Percentiles rank a stretch among this genome's conserved stretches.
Conservation (phyloP, 2,113 vertebrate genomes). For the Marmota monax region DNA sequence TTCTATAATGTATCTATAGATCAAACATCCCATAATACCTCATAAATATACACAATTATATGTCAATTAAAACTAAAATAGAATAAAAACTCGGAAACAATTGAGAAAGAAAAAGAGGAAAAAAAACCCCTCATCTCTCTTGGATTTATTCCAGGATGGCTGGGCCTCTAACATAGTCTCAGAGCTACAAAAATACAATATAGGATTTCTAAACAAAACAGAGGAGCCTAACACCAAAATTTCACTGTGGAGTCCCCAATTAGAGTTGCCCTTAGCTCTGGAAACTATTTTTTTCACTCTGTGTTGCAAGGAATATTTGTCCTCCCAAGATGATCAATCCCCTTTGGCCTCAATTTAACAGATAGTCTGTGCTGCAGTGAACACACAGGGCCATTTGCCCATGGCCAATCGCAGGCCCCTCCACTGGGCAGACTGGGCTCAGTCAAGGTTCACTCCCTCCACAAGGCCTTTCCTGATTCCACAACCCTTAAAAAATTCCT, state of each 20-base stretch:
- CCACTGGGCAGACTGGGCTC: neutral
- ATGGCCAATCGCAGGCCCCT: neutral
- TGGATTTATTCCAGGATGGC: constrained; percentile 34
- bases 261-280: constrained; percentile 48
- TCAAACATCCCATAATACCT: neutral
- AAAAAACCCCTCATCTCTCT: neutral
- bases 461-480: neutral
- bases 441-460: neutral
- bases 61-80: constrained; percentile 30
- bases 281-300: constrained; percentile 43
- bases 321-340: neutral
- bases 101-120: neutral
- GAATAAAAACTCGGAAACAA: constrained; percentile 36
- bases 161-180: constrained; percentile 7
- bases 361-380: neutral
- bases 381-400: neutral
- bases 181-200: constrained; percentile 49
- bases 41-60: constrained; percentile 20
- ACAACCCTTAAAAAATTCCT: neutral
- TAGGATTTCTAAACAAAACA: constrained; percentile 61
- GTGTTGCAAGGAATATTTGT: neutral
- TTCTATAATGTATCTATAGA: neutral
- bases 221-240: constrained; percentile 32
- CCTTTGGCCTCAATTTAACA: neutral
- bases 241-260: neutral